These are phyloP conservation scores for Calliopsis andreniformis DNA, from an alignment of 1,140 invertebrate species.

Conservation along the genomic window DNA sequence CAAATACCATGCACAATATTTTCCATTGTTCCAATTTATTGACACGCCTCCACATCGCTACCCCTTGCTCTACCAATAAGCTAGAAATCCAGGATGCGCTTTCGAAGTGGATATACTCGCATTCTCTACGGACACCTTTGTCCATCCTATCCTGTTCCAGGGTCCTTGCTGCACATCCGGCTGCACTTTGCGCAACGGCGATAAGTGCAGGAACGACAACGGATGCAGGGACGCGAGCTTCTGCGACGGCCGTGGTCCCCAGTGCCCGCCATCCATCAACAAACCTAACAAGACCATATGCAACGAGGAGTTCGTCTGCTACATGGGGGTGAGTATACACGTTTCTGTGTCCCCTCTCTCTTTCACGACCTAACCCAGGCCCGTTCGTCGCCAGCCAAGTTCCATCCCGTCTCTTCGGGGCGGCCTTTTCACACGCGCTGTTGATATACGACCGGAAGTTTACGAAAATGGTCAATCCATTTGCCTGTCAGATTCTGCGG, in stretches of 20 bases:
- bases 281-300: slow-evolving; percentile 97
- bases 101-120: too few species aligned
- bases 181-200: slow-evolving; percentile 91
- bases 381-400: neutral
- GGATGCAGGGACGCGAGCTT: slow-evolving; percentile 94
- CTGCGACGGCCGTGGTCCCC: slow-evolving; percentile 91
- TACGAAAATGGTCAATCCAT: slow-evolving; percentile 23
- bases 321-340: slow-evolving; percentile 90
- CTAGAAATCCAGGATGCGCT: too few species aligned
- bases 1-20: too few species aligned
- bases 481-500: slow-evolving; percentile 11
- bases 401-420: neutral
- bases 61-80: too few species aligned
- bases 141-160: slow-evolving; percentile 80
- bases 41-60: too few species aligned
- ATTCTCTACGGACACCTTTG: neutral
- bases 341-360: neutral
- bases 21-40: too few species aligned
- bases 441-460: slow-evolving; percentile 32
- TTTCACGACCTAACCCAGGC: neutral
- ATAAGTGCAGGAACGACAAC: slow-evolving; percentile 95
- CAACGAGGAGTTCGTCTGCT: slow-evolving; percentile 96
- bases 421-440: neutral
- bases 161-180: slow-evolving; percentile 96
- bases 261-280: slow-evolving; percentile 93